Conservation (phyloP, 1,140 invertebrate species). For the Drosophila pseudoananassae region DNA sequence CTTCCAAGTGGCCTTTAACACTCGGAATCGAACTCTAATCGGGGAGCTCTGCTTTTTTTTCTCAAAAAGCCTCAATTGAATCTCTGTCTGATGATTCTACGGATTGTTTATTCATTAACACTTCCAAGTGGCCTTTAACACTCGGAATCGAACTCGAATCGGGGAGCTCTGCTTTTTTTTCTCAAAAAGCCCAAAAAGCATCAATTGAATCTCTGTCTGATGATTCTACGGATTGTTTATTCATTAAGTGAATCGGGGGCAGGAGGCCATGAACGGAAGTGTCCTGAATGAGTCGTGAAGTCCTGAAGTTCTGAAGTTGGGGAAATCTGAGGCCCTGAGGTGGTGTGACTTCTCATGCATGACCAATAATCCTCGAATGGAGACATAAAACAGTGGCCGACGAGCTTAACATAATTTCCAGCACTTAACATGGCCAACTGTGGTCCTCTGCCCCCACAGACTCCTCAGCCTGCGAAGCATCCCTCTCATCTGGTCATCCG, state of each 20-base stretch:
- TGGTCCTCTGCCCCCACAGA: not conserved
- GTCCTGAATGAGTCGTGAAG: not conserved
- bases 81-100: not conserved
- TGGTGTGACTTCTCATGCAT: slow-evolving; percentile 37
- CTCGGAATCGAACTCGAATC: too few relatives aligned
- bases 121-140: too few relatives aligned
- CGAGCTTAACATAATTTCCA: slow-evolving; percentile 62
- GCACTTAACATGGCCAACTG: slow-evolving; percentile 60
- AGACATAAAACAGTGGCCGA: slow-evolving; percentile 63
- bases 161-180: too few relatives aligned
- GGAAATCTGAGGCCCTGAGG: not conserved
- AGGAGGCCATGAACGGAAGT: too few relatives aligned
- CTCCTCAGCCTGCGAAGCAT: not conserved
- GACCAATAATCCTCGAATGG: slow-evolving; percentile 53
- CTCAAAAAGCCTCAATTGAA: not conserved
- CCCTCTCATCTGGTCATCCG: slow-evolving; percentile 14
- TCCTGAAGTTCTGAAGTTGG: not conserved
- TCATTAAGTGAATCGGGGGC: slow-evolving; percentile 31
- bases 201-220: not conserved
- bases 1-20: too few relatives aligned
- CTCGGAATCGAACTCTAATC: too few relatives aligned
- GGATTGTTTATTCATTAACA: slow-evolving; percentile 38
- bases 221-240: slow-evolving; percentile 20
- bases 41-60: too few relatives aligned
- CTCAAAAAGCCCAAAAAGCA: not conserved